A percentile compares a stretch with the other conserved stretches of the same genome.
Evolutionary conservation across 1,140 invertebrate species (phyloP).

Genomic region (Chironomus striatipennis): DNA sequence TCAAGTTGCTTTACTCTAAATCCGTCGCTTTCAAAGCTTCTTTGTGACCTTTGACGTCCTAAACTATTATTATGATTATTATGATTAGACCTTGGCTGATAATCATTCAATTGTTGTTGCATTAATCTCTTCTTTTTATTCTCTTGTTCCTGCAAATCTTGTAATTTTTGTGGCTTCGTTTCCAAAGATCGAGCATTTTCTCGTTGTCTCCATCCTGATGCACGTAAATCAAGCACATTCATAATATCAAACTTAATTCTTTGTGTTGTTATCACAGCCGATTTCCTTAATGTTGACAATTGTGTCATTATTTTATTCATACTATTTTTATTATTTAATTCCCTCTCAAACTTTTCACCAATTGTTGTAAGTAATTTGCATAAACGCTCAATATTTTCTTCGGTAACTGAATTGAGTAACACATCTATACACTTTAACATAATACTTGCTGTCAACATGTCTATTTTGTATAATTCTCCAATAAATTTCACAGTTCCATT

Average conservation of each 20-base stretch:
- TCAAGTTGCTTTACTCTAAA: too few species aligned
- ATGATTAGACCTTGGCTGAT: not conserved
- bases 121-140: not conserved
- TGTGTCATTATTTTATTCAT: not conserved
- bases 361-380: conserved; percentile 87
- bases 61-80: not conserved
- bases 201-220: not conserved
- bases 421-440: conserved; percentile 80
- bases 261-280: not conserved
- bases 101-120: not conserved
- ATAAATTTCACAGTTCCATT: conserved; percentile 79
- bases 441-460: conserved; percentile 81
- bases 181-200: not conserved
- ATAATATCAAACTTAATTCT: not conserved
- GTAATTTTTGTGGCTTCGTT: not conserved
- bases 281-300: not conserved
- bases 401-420: conserved; percentile 61
- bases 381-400: conserved; percentile 87
- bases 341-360: conserved; percentile 75
- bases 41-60: not conserved
- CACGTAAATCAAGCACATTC: not conserved
- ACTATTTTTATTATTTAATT: conserved; percentile 37
- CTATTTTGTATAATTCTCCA: conserved; percentile 82
- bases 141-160: not conserved
- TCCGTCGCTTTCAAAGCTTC: not conserved